Evolutionary conservation across 2,113 vertebrate genomes (phyloP).

Genomic region (Mellivora capensis): DNA sequence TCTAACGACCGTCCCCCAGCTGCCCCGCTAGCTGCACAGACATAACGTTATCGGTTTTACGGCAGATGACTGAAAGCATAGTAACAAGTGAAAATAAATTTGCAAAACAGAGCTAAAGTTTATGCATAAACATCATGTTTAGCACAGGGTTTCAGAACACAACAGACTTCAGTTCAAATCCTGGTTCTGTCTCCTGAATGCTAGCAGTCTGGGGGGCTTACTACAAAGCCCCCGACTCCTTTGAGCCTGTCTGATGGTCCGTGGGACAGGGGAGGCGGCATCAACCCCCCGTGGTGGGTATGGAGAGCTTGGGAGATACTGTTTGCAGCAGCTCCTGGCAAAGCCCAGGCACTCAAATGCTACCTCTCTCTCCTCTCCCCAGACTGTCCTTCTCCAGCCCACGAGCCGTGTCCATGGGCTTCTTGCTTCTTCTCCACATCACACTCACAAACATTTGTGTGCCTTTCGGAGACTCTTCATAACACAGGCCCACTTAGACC

Average conservation of each 20-base stretch:
- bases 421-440: neutral
- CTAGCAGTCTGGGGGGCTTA: too few relatives aligned
- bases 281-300: rapidly evolving
- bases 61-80: neutral
- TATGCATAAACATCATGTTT: neutral
- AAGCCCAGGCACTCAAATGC: too few relatives aligned
- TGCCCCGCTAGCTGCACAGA: neutral
- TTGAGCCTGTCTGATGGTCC: neutral
- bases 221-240: neutral
- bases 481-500: neutral
- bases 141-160: neutral
- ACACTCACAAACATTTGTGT: neutral
- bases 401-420: too few relatives aligned
- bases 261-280: neutral
- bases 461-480: neutral
- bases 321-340: neutral
- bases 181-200: neutral
- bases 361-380: neutral
- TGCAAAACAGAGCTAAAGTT: neutral
- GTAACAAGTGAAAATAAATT: neutral
- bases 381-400: rapidly evolving
- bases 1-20: neutral
- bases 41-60: rapidly evolving
- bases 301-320: neutral
- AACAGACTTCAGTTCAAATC: neutral